phyloP scores from a whole-genome alignment of 2,113 vertebrate species.

The Oreamnos americanus region DNA sequence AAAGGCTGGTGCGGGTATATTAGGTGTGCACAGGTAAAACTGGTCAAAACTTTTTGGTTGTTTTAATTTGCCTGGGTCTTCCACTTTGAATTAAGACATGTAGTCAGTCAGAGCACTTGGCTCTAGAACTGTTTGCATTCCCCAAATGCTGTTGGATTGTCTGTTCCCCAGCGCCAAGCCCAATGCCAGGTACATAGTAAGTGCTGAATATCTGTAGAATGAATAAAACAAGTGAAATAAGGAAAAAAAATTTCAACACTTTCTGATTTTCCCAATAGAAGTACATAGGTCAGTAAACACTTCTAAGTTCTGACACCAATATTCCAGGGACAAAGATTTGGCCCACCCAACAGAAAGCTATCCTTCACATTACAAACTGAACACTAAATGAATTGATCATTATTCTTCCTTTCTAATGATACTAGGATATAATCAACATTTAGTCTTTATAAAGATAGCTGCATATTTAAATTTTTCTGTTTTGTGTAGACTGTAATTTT shows the following conservation, averaged over 20 bases:
- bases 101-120: not conserved
- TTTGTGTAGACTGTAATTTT: constrained; percentile 1
- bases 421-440: not conserved
- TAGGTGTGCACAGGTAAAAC: not conserved
- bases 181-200: not conserved
- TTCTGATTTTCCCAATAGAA: not conserved
- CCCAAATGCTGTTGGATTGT: not conserved
- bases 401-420: not conserved
- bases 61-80: not conserved
- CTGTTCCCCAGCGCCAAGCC: not conserved
- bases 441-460: constrained; percentile 11
- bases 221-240: not conserved
- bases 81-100: not conserved
- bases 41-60: not conserved
- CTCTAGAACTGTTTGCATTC: not conserved
- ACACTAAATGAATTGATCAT: not conserved
- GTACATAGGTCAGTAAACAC: not conserved
- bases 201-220: not conserved
- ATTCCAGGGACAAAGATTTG: not conserved
- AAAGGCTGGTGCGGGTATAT: not conserved
- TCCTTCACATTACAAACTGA: not conserved
- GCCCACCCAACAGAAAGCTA: not conserved
- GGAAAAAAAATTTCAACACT: not conserved
- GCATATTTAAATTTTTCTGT: not conserved
- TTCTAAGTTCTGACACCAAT: not conserved